A percentile compares a stretch with the other conserved stretches of the same genome.
These are phyloP conservation scores for Solea solea DNA, from an alignment of 2,113 vertebrate species.

Conservation along the genomic window DNA sequence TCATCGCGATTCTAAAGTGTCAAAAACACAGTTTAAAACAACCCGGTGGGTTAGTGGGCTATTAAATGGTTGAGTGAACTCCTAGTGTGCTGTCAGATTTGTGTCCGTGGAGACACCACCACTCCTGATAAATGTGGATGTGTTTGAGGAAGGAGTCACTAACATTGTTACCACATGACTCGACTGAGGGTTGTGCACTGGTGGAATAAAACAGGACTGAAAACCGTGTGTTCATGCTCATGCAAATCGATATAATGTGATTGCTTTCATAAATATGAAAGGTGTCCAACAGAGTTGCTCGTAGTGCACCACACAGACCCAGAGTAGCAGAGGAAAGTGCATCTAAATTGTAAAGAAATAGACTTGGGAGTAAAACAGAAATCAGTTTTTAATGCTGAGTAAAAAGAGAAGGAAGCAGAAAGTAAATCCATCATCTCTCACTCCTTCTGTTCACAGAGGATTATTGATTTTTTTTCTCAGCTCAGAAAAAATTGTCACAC, in stretches of 20 bases:
- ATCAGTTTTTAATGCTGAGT: too few species aligned
- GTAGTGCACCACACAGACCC: too few species aligned
- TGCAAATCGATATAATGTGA: neutral
- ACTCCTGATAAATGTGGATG: neutral
- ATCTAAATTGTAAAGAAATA: too few species aligned
- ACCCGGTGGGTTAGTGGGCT: neutral
- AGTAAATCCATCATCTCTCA: too few species aligned
- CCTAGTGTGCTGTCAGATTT: constrained; percentile 16
- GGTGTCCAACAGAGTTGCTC: neutral
- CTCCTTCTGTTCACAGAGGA: neutral
- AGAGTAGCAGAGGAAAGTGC: too few species aligned
- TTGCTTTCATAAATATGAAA: neutral
- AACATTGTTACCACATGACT: neutral
- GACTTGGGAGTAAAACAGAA: too few species aligned
- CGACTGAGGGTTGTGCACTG: neutral
- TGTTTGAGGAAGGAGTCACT: constrained; percentile 16
- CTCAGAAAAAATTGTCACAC: neutral
- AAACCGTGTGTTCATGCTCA: too few species aligned
- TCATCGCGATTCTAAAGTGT: constrained; percentile 12
- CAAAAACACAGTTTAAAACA: constrained; percentile 17
- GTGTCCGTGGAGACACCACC: neutral
- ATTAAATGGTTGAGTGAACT: constrained; percentile 16
- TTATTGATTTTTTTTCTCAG: neutral
- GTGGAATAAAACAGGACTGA: neutral
- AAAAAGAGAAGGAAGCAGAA: too few species aligned